Percentiles rank a stretch among this genome's conserved stretches.
Conservation (phyloP, 2,888 invertebrate species). For the Rhagium mordax region DNA sequence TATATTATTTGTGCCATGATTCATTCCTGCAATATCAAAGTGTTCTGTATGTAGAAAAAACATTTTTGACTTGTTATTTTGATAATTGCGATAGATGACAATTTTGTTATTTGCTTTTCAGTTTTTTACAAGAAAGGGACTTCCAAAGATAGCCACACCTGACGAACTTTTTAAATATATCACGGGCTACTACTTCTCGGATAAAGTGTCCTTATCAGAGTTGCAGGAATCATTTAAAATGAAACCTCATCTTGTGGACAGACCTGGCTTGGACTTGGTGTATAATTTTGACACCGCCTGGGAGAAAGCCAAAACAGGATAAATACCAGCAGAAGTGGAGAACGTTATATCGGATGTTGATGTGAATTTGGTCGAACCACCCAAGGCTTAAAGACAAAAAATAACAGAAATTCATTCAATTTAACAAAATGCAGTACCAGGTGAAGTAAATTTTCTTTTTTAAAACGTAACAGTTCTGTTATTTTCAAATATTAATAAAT, state of each 20-base stretch:
- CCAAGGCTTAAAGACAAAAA: slow-evolving; percentile 42
- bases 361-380: slow-evolving; percentile 47
- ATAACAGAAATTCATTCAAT: background rate
- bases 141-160: slow-evolving; percentile 76
- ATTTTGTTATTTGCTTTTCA: slow-evolving; percentile 68
- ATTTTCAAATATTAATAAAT: background rate
- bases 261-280: slow-evolving; percentile 58
- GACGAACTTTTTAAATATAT: slow-evolving; percentile 84
- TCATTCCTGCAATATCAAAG: too few species aligned
- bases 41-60: too few species aligned
- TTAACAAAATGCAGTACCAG: background rate
- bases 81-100: too few species aligned
- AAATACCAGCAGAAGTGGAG: slow-evolving; percentile 41
- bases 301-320: slow-evolving; percentile 53
- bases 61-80: too few species aligned
- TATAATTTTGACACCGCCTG: slow-evolving; percentile 61
- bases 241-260: slow-evolving; percentile 71
- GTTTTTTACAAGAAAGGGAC: slow-evolving; percentile 83
- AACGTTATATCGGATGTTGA: slow-evolving; percentile 36
- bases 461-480: background rate
- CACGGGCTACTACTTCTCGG: slow-evolving; percentile 76
- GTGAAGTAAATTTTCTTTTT: background rate
- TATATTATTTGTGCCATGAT: too few species aligned
- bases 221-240: slow-evolving; percentile 77
- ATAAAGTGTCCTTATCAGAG: slow-evolving; percentile 71